phyloP scores from a whole-genome alignment of 2,113 vertebrate genomes.

The Saguinus midas region DNA sequence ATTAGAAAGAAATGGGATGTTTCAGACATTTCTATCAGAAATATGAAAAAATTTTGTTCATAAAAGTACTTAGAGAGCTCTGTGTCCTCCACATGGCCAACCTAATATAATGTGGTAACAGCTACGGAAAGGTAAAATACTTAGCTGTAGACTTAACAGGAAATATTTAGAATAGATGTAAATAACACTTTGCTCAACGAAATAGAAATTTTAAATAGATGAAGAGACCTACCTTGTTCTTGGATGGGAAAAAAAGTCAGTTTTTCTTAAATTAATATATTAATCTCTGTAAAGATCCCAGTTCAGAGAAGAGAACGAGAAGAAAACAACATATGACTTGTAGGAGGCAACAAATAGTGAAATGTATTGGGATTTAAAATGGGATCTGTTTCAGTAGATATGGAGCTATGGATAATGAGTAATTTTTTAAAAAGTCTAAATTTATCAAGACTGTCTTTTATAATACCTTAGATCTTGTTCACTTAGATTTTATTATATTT shows the following conservation, averaged over 20 bases:
- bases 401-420: not conserved
- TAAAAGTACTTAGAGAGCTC: not conserved
- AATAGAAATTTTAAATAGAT: not conserved
- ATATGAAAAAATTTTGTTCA: not conserved
- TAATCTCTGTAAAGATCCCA: not conserved
- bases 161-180: not conserved
- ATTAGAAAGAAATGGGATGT: not conserved
- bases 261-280: not conserved
- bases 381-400: not conserved
- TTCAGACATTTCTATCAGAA: not conserved
- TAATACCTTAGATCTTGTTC: not conserved
- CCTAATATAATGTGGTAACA: not conserved
- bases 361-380: not conserved
- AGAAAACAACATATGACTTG: not conserved
- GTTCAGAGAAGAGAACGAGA: not conserved
- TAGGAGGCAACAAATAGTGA: conserved; percentile 3
- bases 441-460: not conserved
- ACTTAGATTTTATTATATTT: conserved; percentile 10
- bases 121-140: not conserved
- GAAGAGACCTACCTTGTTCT: not conserved
- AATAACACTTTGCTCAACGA: not conserved
- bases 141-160: not conserved
- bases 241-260: not conserved
- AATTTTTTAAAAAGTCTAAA: not conserved
- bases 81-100: not conserved